phyloP scores from a whole-genome alignment of 2,113 vertebrate genomes.

The Thryonomys swinderianus region DNA sequence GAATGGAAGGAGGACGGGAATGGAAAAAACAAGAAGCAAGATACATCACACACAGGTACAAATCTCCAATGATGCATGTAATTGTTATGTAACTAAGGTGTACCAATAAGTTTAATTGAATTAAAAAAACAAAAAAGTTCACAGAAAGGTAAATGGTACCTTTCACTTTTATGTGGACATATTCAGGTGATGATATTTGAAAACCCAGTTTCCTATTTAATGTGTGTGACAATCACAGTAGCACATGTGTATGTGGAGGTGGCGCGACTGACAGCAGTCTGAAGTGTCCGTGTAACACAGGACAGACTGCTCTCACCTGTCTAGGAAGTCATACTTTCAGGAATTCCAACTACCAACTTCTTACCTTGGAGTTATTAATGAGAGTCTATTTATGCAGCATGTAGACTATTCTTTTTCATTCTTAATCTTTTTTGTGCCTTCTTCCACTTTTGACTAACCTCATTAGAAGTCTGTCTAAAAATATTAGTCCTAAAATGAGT shows the following conservation, averaged over 20 bases:
- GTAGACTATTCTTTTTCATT: not conserved
- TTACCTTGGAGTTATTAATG: not conserved
- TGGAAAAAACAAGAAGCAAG: too few species aligned
- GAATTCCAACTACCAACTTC: not conserved
- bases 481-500: not conserved
- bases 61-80: too few species aligned
- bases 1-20: too few species aligned
- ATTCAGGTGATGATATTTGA: not conserved
- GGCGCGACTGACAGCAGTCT: not conserved
- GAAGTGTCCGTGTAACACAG: not conserved
- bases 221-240: not conserved
- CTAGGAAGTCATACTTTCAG: not conserved
- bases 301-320: not conserved
- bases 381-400: not conserved
- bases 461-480: not conserved
- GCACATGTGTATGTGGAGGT: not conserved
- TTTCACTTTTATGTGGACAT: not conserved
- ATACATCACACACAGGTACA: too few species aligned
- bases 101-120: too few species aligned
- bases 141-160: not conserved
- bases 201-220: not conserved
- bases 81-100: too few species aligned
- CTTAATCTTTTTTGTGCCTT: not conserved
- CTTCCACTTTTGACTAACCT: not conserved
- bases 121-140: too few species aligned